Base-by-base conservation (phyloP, 1,140 invertebrate genomes). In the Teleopsis dalmanni region DNA sequence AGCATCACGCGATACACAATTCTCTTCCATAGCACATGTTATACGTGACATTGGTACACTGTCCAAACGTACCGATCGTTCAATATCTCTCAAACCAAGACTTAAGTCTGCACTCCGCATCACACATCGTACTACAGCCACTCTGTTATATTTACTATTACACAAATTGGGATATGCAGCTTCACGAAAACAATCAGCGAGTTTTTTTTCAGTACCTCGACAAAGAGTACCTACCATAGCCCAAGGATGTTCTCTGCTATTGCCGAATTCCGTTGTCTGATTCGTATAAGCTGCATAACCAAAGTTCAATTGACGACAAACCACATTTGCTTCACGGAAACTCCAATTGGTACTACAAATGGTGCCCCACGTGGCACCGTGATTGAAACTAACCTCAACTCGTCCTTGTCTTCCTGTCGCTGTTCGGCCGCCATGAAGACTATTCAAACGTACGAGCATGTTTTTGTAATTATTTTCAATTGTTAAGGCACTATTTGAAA, bases 1-100 rank as follows among this genome's bases (percentile, higher is more conserved):
- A 2, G 93, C 92, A 35, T 84, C 78, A 1, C 81, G 80, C 0
- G 88, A 84, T 0, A 96, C 69, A 59, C 93, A 97, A 61, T 95
- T 93, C 67, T 97, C 94, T 59, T 97, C 93, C 90, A 96, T 95
- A 6, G 94, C 91, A 60, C 94, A 98, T 52, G 89, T 87, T 2
- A 98, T 73, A 59, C 84, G 83, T 41, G 82, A 85, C 56, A 95
- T 75, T 40, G 84, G 83, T 31, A 82, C 77, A 49, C 94, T 87
- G 67, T 95, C 88, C n/a, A 98, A 73, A 62, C 91, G 85, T 1
- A 87, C 81, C 0, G 86, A 86, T n/a, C 77, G 70, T 67, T 85
- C 81, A 16, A 98, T 74, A 55, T 89, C 86, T 1, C 73, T 56
- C 11, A 84, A 76, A 61, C 95, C 90, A 11, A 94, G 81, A 6